Conservation (phyloP, 1,140 invertebrate genomes). For the Lasioglossum albipes region DNA sequence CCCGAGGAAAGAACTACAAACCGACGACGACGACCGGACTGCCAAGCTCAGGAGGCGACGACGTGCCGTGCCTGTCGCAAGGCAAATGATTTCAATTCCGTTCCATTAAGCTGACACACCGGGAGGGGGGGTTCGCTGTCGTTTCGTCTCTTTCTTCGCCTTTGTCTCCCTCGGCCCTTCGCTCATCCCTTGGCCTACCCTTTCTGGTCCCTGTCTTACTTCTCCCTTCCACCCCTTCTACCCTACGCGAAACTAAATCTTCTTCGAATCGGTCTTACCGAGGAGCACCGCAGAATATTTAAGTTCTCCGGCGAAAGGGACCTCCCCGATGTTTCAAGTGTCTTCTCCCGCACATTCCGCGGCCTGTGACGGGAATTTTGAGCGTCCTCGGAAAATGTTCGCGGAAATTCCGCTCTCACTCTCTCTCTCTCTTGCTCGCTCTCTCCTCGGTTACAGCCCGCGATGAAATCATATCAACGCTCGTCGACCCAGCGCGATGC, state of each 20-base stretch:
- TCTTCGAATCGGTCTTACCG: slow-evolving; percentile 52
- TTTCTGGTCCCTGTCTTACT: too few species aligned
- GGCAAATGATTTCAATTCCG: slow-evolving; percentile 67
- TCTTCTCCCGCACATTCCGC: slow-evolving; percentile 25
- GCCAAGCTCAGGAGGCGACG: slow-evolving; percentile 61
- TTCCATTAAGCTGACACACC: slow-evolving; percentile 62
- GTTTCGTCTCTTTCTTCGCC: slow-evolving; percentile 23
- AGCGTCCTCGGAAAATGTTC: slow-evolving; percentile 37
- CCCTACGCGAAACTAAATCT: slow-evolving; percentile 55
- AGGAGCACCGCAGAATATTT: slow-evolving; percentile 59
- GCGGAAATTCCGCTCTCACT: slow-evolving; percentile 5
- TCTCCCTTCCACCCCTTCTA: too few species aligned
- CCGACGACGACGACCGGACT: slow-evolving; percentile 45
- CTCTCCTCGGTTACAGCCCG: not conserved
- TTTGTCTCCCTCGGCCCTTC: slow-evolving; percentile 5
- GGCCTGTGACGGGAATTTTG: slow-evolving; percentile 44
- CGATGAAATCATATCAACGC: slow-evolving; percentile 13
- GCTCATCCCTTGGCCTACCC: too few species aligned
- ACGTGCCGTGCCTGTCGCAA: slow-evolving; percentile 61
- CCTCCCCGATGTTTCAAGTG: slow-evolving; percentile 35
- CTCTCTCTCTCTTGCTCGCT: too few species aligned
- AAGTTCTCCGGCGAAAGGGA: slow-evolving; percentile 22
- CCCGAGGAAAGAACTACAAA: slow-evolving; percentile 17
- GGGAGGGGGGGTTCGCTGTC: slow-evolving; percentile 35
- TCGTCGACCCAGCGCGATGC: slow-evolving; percentile 11